Evolutionary conservation across 2,113 vertebrate species (phyloP).

Genomic region (Columba janthina): DNA sequence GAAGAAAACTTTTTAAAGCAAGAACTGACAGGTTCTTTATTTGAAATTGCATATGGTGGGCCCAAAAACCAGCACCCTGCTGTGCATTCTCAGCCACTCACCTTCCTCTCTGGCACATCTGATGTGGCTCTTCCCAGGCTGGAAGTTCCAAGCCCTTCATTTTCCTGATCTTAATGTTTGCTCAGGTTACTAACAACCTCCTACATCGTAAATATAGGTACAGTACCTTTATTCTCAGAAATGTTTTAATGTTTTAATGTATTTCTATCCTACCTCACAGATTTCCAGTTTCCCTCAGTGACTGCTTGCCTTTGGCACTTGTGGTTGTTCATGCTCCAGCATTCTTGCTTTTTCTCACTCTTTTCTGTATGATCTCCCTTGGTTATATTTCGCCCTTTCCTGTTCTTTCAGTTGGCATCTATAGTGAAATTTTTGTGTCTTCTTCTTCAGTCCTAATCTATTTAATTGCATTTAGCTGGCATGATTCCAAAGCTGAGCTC

Average conservation of each 20-base stretch:
- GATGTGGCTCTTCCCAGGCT: rapidly evolving
- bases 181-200: background rate
- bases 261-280: background rate
- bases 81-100: background rate
- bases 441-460: constrained; percentile 6
- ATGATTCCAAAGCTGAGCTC: constrained; percentile 18
- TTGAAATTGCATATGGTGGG: background rate
- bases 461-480: constrained; percentile 37
- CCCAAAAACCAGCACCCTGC: background rate
- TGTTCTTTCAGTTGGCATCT: constrained; percentile 1
- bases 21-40: background rate
- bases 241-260: background rate
- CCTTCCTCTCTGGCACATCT: background rate
- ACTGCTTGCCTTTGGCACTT: background rate
- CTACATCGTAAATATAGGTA: background rate
- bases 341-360: background rate
- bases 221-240: background rate
- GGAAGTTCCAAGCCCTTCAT: background rate
- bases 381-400: constrained; percentile 1
- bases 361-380: background rate
- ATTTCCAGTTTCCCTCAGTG: background rate
- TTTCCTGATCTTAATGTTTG: background rate
- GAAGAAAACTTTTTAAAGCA: background rate
- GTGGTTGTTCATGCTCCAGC: background rate
- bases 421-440: background rate